Evolutionary conservation across 2,797 vertebrate species (phyloP).

Genomic region (Corythornis leucogaster): DNA sequence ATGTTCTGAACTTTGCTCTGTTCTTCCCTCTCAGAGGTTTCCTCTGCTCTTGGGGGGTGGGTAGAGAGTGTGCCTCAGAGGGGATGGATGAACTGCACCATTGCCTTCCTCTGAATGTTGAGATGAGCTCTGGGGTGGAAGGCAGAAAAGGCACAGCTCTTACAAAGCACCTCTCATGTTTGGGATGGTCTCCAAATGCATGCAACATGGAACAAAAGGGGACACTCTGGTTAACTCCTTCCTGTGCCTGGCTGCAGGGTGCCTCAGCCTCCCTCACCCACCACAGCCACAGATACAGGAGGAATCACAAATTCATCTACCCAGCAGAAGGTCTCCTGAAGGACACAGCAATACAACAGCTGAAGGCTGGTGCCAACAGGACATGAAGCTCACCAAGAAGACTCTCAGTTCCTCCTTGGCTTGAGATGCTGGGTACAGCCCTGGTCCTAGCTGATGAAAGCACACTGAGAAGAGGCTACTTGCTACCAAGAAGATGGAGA

Average conservation of each 20-base stretch:
- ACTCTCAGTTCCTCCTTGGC: neutral
- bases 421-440: neutral
- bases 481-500: too few relatives aligned
- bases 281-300: neutral
- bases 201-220: neutral
- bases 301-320: neutral
- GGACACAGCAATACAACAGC: neutral
- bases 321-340: neutral
- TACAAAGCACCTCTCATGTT: neutral
- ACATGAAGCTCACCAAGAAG: neutral
- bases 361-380: neutral
- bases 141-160: neutral
- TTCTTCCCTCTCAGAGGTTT: neutral
- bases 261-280: neutral
- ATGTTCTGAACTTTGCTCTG: neutral
- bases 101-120: neutral
- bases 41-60: neutral
- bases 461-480: neutral
- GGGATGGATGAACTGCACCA: neutral
- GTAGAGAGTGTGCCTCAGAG: neutral
- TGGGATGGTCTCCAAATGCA: fast-evolving
- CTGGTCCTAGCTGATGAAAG: neutral
- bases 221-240: neutral
- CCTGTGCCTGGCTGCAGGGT: neutral
- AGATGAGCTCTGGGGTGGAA: neutral